phyloP scores from a whole-genome alignment of 2,797 vertebrate species.

The Arctocebus calabarensis region DNA sequence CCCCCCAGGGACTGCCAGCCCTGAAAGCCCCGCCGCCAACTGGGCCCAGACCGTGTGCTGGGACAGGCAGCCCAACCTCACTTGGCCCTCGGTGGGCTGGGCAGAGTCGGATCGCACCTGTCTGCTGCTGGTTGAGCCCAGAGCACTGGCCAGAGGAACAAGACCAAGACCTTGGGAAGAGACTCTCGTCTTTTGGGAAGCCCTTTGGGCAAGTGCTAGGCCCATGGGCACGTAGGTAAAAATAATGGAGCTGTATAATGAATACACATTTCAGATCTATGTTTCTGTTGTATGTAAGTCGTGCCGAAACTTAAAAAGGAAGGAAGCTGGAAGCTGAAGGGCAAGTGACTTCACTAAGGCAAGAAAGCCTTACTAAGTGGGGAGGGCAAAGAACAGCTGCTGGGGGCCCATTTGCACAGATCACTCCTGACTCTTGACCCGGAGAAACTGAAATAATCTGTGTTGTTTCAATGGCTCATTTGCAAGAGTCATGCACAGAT shows the following conservation, averaged over 20 bases:
- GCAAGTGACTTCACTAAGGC: too few species aligned
- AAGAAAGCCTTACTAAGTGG: too few species aligned
- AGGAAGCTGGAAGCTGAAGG: too few species aligned
- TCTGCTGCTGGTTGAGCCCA: too few species aligned
- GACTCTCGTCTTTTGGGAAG: not conserved
- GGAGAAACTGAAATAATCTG: not conserved
- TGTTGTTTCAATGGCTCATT: not conserved
- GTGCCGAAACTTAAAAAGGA: not conserved
- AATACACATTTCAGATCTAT: not conserved
- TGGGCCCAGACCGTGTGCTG: not conserved
- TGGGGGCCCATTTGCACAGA: not conserved
- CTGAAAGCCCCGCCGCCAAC: not conserved
- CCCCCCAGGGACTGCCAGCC: not conserved
- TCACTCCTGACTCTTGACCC: not conserved
- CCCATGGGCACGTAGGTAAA: accelerated
- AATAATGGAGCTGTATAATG: not conserved
- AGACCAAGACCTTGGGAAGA: not conserved
- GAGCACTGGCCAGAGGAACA: not conserved
- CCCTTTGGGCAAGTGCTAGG: not conserved
- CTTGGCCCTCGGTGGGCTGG: not conserved
- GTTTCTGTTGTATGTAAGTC: not conserved
- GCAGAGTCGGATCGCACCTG: not conserved
- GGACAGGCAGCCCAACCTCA: not conserved
- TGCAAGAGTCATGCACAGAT: not conserved
- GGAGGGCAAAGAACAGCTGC: not conserved